Evolutionary conservation across 1,140 invertebrate genomes (phyloP), one percentile per base, ranked within the genome.

Genomic region (Pogonomyrmex barbatus): DNA sequence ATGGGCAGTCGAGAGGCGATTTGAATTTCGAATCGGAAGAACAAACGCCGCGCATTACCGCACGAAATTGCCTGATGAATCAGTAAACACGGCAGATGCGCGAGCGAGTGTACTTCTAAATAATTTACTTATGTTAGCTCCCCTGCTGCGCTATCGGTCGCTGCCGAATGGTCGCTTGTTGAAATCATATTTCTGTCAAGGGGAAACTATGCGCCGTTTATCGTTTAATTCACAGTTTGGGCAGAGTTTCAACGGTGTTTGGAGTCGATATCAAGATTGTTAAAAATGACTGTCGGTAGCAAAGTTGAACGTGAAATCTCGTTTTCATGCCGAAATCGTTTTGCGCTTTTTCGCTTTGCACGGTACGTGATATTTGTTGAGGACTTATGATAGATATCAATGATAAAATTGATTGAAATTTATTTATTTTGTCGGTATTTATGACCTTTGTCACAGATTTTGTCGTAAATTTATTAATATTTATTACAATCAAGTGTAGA

Each of bases 41-140:
- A 89, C 70, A 86, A 89, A 78, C 58, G 85, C 56, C 45, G 56
- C 45, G 70, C 50, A 60, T 76, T 67, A 70, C 30, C 83, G 56
- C n/a, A 14, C 54, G 10, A 58, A 87, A 89, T 87, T 78, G 58
- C 50, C 33, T 54, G 67, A 85, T 87, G 78, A 89, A 89, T 87
- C 65, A 70, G 60, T 68, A 87, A 90, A 89, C 88, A 63, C 10
- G 36, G 71, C 33, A 56, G 36, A 70, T 9, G 54, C 30, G 30
- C 39, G 42, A 82, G 47, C 42, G 78, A 67, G 65, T 62, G 54
- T 76, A 87, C 87, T 79, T 62, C 42, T 68, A 47, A 68, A 42
- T 89, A 90, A 90, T 90, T 90, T 79, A 89, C 78, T 68, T 33
- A 56, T 24, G 24, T 45, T 45, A 65, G 54, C 36, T 52, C 54